A percentile compares a stretch with the other conserved stretches of the same genome.
Evolutionary conservation across 2,113 vertebrate species (phyloP).

Genomic region (Malurus elegans): DNA sequence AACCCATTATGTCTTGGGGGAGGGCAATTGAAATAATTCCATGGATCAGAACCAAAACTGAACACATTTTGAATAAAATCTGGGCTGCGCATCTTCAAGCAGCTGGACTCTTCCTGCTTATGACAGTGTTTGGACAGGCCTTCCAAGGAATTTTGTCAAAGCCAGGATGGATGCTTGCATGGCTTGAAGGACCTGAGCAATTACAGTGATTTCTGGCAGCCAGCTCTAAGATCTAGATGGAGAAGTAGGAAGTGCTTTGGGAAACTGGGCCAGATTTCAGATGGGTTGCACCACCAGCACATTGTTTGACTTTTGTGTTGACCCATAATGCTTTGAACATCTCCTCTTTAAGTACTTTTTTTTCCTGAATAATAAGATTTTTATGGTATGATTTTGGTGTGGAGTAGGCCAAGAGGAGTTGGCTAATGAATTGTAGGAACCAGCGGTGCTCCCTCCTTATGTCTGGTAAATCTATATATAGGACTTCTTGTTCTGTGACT

Average conservation of each 20-base stretch:
- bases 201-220: not conserved
- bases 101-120: not conserved
- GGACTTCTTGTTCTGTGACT: not conserved
- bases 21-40: not conserved
- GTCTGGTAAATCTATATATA: not conserved
- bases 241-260: not conserved
- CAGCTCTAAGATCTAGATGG: not conserved
- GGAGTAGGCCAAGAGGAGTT: not conserved
- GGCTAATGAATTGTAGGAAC: not conserved
- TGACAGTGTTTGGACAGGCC: not conserved
- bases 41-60: not conserved
- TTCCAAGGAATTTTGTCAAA: not conserved
- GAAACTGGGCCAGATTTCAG: not conserved
- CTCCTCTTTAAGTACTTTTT: not conserved
- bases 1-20: not conserved
- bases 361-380: not conserved
- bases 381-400: not conserved
- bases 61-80: not conserved
- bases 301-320: not conserved
- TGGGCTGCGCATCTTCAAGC: not conserved
- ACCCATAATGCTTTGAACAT: not conserved
- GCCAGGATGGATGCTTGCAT: not conserved
- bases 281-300: not conserved
- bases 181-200: not conserved
- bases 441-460: not conserved